These are phyloP conservation scores for Syngnathus floridae DNA, from an alignment of 2,113 vertebrate species.

Conservation along the genomic window DNA sequence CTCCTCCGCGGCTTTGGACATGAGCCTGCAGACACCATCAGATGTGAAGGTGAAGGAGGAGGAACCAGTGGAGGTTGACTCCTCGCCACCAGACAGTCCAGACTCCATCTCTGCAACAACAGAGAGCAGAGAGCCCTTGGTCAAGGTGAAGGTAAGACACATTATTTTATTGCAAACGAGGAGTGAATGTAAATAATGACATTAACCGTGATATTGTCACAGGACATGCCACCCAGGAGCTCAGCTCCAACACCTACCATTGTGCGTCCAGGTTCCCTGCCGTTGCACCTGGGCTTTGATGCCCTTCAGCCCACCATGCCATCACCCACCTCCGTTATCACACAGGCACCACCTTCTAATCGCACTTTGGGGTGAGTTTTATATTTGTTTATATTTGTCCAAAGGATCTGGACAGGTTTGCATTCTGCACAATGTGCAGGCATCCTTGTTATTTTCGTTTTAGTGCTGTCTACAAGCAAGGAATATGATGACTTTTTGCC, in stretches of 20 bases:
- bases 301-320: constrained; percentile 88
- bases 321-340: constrained; percentile 95
- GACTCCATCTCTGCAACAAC: constrained; percentile 69
- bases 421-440: too few species aligned
- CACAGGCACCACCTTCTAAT: constrained; percentile 90
- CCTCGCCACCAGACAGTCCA: constrained; percentile 82
- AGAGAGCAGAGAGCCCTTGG: constrained; percentile 54
- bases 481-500: too few species aligned
- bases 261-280: constrained; percentile 88
- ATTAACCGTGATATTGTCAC: constrained; percentile 1
- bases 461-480: too few species aligned
- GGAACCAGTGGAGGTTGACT: constrained; percentile 85
- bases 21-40: constrained; percentile 84
- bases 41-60: constrained; percentile 90
- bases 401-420: too few species aligned
- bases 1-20: constrained; percentile 80
- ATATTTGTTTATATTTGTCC: too few species aligned
- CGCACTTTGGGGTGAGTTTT: constrained; percentile 81
- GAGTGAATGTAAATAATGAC: not conserved
- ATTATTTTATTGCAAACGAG: not conserved
- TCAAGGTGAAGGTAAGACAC: constrained; percentile 56
- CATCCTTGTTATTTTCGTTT: too few species aligned
- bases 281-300: constrained; percentile 87
- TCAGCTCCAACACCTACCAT: constrained; percentile 90
- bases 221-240: constrained; percentile 76